A percentile compares a stretch with the other conserved stretches of the same genome.
These are phyloP conservation scores for Scelioninae gen. 1 DNA, from an alignment of 2,888 invertebrate species.

Conservation along the genomic window DNA sequence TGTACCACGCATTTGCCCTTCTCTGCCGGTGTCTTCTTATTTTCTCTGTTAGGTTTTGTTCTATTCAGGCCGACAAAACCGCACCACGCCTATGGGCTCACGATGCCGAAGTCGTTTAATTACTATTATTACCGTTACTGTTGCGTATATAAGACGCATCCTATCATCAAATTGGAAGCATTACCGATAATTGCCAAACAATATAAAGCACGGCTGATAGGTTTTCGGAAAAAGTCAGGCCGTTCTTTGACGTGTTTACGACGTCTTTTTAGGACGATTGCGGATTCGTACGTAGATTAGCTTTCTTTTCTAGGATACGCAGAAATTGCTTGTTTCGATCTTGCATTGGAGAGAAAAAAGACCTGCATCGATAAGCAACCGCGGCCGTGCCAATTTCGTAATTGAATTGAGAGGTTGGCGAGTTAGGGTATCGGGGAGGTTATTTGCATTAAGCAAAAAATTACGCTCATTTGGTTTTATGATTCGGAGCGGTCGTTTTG, in stretches of 20 bases:
- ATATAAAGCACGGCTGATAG: constrained; percentile 60
- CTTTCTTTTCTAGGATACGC: constrained; percentile 50
- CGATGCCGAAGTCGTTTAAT: constrained; percentile 72
- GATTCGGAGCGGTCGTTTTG: constrained; percentile 32
- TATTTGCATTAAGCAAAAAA: constrained; percentile 37
- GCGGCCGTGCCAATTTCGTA: constrained; percentile 44
- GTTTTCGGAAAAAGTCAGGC: constrained; percentile 40
- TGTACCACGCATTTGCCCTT: constrained; percentile 72
- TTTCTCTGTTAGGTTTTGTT: constrained; percentile 64
- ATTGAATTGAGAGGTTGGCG: constrained; percentile 54
- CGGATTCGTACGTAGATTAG: constrained; percentile 45
- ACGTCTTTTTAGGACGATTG: constrained; percentile 45
- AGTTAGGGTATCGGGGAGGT: constrained; percentile 25
- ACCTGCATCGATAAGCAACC: constrained; percentile 28
- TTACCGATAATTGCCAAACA: constrained; percentile 73
- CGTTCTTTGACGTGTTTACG: constrained; percentile 53
- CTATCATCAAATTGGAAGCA: constrained; percentile 66
- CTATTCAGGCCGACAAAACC: constrained; percentile 66
- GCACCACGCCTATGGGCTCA: constrained; percentile 66
- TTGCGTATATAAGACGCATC: constrained; percentile 67
- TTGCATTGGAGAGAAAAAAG: constrained; percentile 17
- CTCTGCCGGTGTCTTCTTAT: too few relatives aligned
- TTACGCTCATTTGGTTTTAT: constrained; percentile 32
- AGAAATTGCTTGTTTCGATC: constrained; percentile 34
- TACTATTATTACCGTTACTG: constrained; percentile 73